A percentile compares a stretch with the other conserved stretches of the same genome.
Evolutionary conservation across 2,888 invertebrate species (phyloP).

Genomic region (Proisotoma minuta): DNA sequence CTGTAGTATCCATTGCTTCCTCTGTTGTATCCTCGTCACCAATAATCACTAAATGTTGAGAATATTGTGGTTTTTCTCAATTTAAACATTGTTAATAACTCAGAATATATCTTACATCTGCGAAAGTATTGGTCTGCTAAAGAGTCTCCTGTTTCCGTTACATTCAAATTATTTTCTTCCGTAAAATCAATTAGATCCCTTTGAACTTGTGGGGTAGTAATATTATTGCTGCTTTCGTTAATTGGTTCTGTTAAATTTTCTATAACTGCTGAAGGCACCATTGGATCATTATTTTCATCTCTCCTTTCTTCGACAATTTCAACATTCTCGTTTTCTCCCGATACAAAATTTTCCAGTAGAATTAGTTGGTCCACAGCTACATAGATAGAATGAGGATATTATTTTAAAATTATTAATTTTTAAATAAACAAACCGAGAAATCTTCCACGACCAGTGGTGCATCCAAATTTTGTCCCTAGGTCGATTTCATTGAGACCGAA

Average conservation of each 20-base stretch:
- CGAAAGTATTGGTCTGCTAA: background rate
- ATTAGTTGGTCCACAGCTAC: conserved; percentile 36
- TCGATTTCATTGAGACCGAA: conserved; percentile 29
- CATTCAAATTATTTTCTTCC: background rate
- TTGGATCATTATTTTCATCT: background rate
- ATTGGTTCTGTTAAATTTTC: background rate
- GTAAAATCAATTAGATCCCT: background rate
- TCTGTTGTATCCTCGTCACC: too few species aligned
- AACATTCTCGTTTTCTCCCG: conserved; percentile 15
- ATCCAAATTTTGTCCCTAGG: conserved; percentile 31
- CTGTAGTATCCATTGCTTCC: too few species aligned
- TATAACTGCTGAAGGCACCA: background rate
- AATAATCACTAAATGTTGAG: too few species aligned
- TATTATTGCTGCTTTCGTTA: too few species aligned
- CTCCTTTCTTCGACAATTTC: background rate
- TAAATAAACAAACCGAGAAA: too few species aligned
- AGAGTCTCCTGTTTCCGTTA: background rate
- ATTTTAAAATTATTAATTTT: too few species aligned
- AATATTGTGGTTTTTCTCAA: too few species aligned
- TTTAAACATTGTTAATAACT: too few species aligned
- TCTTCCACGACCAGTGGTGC: conserved; percentile 31
- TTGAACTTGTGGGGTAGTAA: background rate
- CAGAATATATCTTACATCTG: background rate
- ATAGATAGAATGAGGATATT: too few species aligned
- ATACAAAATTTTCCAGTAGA: conserved; percentile 31